Evolutionary conservation across 2,797 vertebrate species (phyloP).

Genomic region (Ibycter americanus): DNA sequence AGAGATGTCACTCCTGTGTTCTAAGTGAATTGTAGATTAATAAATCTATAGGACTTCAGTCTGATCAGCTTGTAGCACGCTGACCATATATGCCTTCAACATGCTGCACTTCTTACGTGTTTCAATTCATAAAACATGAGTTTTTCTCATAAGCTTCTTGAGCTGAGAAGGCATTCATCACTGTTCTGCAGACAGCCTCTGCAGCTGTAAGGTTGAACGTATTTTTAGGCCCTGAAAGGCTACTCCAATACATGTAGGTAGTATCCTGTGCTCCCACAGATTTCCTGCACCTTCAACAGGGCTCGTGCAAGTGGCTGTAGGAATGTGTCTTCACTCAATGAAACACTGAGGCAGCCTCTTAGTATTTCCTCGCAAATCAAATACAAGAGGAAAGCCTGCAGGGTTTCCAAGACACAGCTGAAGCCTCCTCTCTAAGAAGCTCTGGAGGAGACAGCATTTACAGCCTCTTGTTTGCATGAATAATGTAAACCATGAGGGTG

Average conservation of each 20-base stretch:
- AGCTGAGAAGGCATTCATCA: neutral
- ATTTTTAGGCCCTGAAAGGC: neutral
- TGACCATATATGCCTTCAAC: neutral
- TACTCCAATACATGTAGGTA: neutral
- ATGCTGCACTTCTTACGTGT: neutral
- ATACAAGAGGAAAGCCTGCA: neutral
- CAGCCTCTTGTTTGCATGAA: conserved; percentile 48
- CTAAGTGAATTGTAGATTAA: neutral
- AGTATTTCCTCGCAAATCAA: neutral
- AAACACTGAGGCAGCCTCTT: neutral
- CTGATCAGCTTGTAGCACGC: neutral
- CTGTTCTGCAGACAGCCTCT: neutral
- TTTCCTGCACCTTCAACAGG: neutral
- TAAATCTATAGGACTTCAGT: neutral
- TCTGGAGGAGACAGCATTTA: conserved; percentile 31
- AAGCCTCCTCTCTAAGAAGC: neutral
- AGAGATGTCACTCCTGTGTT: neutral
- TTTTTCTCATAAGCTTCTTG: neutral
- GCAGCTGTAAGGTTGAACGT: neutral
- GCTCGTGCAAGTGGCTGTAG: neutral
- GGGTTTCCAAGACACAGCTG: neutral
- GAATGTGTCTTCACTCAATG: neutral
- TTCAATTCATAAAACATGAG: neutral
- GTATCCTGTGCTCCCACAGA: neutral
- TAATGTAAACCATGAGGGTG: conserved; percentile 26